These are phyloP conservation scores for Hymenopus coronatus DNA, from an alignment of 2,888 invertebrate genomes.

Conservation along the genomic window DNA sequence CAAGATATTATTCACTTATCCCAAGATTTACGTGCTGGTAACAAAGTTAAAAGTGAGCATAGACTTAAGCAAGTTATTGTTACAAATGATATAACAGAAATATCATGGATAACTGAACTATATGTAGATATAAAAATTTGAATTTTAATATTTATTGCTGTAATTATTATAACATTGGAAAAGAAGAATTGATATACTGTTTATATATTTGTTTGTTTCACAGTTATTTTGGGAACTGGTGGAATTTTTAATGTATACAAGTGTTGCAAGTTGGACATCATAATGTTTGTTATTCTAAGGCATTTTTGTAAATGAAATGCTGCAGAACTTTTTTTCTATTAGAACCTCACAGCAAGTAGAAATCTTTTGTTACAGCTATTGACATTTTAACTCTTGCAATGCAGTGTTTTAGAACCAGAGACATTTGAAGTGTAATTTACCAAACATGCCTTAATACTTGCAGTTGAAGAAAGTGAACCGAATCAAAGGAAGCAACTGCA, in stretches of 20 bases:
- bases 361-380: not conserved
- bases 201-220: conserved; percentile 11
- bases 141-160: conserved; percentile 13
- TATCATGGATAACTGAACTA: not conserved
- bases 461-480: not conserved
- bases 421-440: not conserved
- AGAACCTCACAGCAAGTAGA: not conserved
- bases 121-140: conserved; percentile 3
- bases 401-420: not conserved
- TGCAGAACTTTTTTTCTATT: not conserved
- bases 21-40: not conserved
- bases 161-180: conserved; percentile 10
- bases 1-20: not conserved
- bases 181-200: conserved; percentile 10
- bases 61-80: not conserved
- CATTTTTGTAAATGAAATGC: not conserved
- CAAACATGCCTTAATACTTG: not conserved
- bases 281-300: not conserved
- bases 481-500: not conserved
- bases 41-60: not conserved
- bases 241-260: not conserved
- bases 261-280: not conserved
- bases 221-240: not conserved
- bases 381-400: not conserved
- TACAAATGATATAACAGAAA: not conserved